A percentile compares a stretch with the other conserved stretches of the same genome.
These are phyloP conservation scores for Rhincodon typus DNA, from an alignment of 2,797 vertebrate genomes.

Conservation along the genomic window DNA sequence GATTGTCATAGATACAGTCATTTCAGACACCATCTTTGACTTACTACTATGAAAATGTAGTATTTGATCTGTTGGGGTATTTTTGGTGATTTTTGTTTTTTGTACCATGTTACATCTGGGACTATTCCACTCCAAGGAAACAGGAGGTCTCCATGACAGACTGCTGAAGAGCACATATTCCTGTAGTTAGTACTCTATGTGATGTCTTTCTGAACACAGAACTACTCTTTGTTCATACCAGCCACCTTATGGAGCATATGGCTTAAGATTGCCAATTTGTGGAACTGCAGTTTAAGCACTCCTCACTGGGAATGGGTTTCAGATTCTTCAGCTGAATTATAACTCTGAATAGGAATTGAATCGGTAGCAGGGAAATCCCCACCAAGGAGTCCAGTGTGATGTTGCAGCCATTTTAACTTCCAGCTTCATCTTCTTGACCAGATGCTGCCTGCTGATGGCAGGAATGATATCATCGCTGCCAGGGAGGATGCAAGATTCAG, in stretches of 20 bases:
- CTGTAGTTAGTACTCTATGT: neutral
- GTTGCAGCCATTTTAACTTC: neutral
- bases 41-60: neutral
- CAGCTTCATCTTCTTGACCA: neutral
- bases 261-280: neutral
- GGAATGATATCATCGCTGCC: neutral
- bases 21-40: neutral
- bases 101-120: neutral
- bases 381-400: neutral
- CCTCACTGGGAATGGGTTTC: neutral
- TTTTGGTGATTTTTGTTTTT: neutral
- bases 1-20: neutral
- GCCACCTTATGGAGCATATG: neutral
- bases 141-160: neutral
- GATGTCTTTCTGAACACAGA: neutral
- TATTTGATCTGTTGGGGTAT: neutral
- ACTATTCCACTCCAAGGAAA: neutral
- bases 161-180: neutral
- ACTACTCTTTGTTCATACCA: neutral
- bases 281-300: neutral
- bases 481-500: neutral
- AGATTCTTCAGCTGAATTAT: neutral
- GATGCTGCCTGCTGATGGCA: neutral
- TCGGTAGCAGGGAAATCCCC: neutral
- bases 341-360: neutral